Conservation (phyloP, 2,797 vertebrate genomes). For the Tarsius wallacei region DNA sequence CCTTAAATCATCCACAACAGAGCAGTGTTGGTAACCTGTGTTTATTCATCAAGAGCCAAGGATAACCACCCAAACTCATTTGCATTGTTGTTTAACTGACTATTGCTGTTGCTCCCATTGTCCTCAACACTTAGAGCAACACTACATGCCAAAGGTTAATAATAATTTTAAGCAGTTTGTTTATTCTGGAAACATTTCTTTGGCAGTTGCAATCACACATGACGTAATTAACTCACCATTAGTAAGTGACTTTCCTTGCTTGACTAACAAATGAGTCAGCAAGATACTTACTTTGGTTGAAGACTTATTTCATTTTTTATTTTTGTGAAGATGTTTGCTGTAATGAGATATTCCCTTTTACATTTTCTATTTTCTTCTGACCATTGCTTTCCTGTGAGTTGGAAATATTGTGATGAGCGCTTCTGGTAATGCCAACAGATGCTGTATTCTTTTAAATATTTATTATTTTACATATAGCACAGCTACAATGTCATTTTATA, state of each 20-base stretch:
- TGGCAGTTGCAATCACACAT: background rate
- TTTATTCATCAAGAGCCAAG: background rate
- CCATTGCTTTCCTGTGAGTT: background rate
- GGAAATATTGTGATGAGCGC: background rate
- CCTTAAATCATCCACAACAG: background rate
- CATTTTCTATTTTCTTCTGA: slow-evolving; percentile 10
- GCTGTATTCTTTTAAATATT: background rate
- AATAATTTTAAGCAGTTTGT: background rate
- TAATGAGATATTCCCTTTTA: background rate
- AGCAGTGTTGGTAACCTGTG: background rate
- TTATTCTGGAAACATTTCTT: slow-evolving; percentile 16
- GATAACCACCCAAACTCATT: background rate
- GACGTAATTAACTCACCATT: background rate
- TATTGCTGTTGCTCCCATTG: background rate
- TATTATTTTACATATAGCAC: background rate
- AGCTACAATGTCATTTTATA: background rate
- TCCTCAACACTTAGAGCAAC: background rate
- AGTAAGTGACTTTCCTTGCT: background rate
- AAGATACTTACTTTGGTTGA: background rate
- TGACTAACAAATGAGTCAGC: background rate
- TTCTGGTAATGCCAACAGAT: background rate
- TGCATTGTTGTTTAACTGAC: background rate
- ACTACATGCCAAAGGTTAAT: background rate
- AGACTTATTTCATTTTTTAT: background rate
- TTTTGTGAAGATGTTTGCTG: slow-evolving; percentile 16